These are phyloP conservation scores for Terebella lapidaria DNA, from an alignment of 2,888 invertebrate genomes.

Conservation along the genomic window DNA sequence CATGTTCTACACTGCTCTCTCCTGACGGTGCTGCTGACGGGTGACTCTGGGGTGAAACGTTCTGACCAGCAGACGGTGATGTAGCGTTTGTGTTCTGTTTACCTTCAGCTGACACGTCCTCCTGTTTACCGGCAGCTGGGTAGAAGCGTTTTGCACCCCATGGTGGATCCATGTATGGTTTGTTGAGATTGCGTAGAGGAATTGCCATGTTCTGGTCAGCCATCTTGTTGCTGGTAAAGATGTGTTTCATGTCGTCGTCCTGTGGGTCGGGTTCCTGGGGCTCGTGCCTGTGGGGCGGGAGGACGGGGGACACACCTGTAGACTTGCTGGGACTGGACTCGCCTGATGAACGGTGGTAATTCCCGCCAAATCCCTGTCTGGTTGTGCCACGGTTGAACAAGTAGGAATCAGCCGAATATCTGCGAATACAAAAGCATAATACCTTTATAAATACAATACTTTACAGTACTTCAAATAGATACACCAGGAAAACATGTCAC, in stretches of 20 bases:
- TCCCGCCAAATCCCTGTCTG: conserved; percentile 14
- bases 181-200: neutral
- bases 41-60: neutral
- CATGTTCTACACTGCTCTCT: neutral
- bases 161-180: neutral
- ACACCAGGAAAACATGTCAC: too few relatives aligned
- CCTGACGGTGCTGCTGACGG: neutral
- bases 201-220: neutral
- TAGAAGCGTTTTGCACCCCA: neutral
- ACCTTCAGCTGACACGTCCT: neutral
- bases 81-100: too few relatives aligned
- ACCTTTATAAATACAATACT: too few relatives aligned
- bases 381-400: conserved; percentile 3
- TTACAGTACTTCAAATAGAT: too few relatives aligned
- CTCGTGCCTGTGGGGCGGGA: too few relatives aligned
- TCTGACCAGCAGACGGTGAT: neutral
- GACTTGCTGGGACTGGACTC: neutral
- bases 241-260: neutral
- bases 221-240: neutral
- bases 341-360: conserved; percentile 6
- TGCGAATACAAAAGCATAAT: conserved; percentile 5
- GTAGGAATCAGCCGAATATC: conserved; percentile 15
- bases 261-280: neutral
- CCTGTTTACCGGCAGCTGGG: neutral
- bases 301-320: neutral